Conservation (phyloP, 1,140 invertebrate species). For the Colletes latitarsis region DNA sequence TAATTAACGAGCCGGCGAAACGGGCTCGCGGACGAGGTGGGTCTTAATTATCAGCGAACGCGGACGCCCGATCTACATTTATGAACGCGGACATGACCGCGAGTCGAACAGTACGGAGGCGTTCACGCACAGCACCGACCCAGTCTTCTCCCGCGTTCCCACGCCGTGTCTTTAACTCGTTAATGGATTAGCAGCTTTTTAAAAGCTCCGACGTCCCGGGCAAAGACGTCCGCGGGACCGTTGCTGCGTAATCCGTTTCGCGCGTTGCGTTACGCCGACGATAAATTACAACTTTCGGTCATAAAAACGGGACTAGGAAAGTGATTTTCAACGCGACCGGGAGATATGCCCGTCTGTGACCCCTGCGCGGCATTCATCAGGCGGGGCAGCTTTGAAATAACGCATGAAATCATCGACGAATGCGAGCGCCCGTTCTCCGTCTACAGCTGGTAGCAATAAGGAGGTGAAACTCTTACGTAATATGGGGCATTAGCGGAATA, state of each 20-base stretch:
- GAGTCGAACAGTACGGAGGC: slow-evolving; percentile 8
- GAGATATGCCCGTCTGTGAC: slow-evolving; percentile 25
- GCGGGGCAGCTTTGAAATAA: slow-evolving; percentile 45
- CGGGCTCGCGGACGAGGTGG: background rate
- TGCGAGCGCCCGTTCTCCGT: slow-evolving; percentile 41
- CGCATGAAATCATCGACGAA: slow-evolving; percentile 52
- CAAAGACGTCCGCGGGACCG: slow-evolving; percentile 21
- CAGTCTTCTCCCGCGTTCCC: slow-evolving; percentile 44
- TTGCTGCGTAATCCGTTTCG: slow-evolving; percentile 46
- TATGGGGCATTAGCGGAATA: slow-evolving; percentile 58
- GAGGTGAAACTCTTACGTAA: slow-evolving; percentile 55
- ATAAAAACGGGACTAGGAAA: slow-evolving; percentile 71
- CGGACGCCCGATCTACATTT: slow-evolving; percentile 18
- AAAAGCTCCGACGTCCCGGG: slow-evolving; percentile 32
- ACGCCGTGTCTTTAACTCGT: slow-evolving; percentile 51
- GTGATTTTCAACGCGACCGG: slow-evolving; percentile 66
- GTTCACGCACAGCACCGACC: slow-evolving; percentile 6
- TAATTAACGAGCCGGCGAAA: slow-evolving; percentile 38
- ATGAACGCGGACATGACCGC: slow-evolving; percentile 19
- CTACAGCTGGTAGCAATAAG: slow-evolving; percentile 45
- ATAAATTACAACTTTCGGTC: slow-evolving; percentile 69
- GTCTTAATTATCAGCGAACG: slow-evolving; percentile 30
- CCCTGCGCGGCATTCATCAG: background rate
- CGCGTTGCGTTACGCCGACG: slow-evolving; percentile 53
- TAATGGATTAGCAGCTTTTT: slow-evolving; percentile 64